These are phyloP conservation scores for Proctacanthus coquilletti DNA, from an alignment of 1,140 invertebrate species.

Conservation along the genomic window DNA sequence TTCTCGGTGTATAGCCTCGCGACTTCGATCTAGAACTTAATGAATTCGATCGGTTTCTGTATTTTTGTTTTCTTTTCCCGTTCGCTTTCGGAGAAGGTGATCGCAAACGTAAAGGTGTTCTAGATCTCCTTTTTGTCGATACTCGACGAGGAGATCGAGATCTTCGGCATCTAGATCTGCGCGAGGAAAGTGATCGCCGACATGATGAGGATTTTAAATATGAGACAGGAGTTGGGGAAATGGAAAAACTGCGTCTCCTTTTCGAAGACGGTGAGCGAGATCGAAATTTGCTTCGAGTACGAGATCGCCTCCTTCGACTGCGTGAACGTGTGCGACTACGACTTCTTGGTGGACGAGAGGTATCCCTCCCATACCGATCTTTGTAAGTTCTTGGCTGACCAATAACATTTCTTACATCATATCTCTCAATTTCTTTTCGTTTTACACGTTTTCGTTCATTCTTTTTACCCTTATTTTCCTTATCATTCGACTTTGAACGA, in stretches of 20 bases:
- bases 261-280: constrained; percentile 9
- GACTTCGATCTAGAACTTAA: not conserved
- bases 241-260: constrained; percentile 5
- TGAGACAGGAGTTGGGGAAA: constrained; percentile 1
- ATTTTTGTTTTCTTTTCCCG: not conserved
- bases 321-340: constrained; percentile 14
- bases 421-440: constrained; percentile 61
- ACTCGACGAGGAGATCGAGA: constrained; percentile 6
- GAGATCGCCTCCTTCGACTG: constrained; percentile 16
- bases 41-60: too few relatives aligned
- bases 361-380: constrained; percentile 67
- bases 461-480: constrained; percentile 25
- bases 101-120: not conserved
- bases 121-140: too few relatives aligned
- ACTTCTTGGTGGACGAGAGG: constrained; percentile 30
- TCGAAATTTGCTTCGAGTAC: constrained; percentile 13
- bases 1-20: constrained; percentile 4
- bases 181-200: constrained; percentile 13
- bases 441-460: constrained; percentile 46
- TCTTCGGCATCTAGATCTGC: constrained; percentile 16
- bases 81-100: not conserved
- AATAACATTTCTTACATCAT: constrained; percentile 64
- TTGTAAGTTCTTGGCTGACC: constrained; percentile 46
- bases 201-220: constrained; percentile 7
- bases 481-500: constrained; percentile 20